These are phyloP conservation scores for Perodicticus potto DNA, from an alignment of 2,797 vertebrate species.

Conservation along the genomic window DNA sequence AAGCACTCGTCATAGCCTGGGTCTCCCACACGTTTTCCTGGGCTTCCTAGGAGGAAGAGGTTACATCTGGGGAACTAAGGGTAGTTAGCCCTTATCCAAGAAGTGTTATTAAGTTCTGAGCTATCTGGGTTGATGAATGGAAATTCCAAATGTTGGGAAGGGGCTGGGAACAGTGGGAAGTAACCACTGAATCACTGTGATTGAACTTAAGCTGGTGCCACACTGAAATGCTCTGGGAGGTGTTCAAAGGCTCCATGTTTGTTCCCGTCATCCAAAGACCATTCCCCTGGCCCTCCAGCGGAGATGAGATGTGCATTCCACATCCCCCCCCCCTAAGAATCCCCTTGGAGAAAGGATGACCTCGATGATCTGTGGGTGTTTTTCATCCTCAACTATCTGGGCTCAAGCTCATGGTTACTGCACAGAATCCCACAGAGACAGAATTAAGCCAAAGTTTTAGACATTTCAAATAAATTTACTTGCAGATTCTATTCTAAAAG, in stretches of 20 bases:
- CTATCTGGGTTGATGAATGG: conserved; percentile 12
- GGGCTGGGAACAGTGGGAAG: neutral
- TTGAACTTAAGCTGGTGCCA: neutral
- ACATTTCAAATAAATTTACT: conserved; percentile 74
- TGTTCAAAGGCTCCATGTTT: neutral
- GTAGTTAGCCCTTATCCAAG: neutral
- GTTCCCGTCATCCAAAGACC: neutral
- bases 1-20: neutral
- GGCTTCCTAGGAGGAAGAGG: neutral
- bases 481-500: conserved; percentile 61
- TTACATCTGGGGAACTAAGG: neutral
- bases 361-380: conserved; percentile 27
- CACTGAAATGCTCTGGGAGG: neutral
- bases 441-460: conserved; percentile 69
- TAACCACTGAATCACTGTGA: neutral
- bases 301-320: conserved; percentile 27
- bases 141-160: conserved; percentile 29
- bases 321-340: neutral
- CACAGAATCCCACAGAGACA: conserved; percentile 66
- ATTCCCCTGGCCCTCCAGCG: neutral
- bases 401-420: conserved; percentile 51
- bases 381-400: conserved; percentile 54
- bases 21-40: neutral
- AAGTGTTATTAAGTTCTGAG: neutral
- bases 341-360: conserved; percentile 30